Conservation (phyloP, 2,113 vertebrate genomes). For the Onychorhynchus coronatus region DNA sequence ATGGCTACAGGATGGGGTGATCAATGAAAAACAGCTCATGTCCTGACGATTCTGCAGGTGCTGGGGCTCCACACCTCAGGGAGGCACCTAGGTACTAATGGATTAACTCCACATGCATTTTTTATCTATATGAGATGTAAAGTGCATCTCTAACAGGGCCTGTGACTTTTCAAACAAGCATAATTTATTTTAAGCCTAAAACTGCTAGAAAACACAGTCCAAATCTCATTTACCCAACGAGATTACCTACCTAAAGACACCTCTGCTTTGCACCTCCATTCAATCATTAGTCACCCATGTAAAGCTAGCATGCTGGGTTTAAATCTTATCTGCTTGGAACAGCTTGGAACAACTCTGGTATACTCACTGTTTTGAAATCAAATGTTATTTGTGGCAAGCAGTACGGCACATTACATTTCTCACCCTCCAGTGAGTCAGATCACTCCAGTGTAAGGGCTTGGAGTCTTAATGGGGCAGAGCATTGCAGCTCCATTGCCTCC, state of each 20-base stretch:
- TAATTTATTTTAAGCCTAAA: background rate
- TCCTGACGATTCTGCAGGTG: background rate
- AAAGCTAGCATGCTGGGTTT: background rate
- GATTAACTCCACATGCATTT: background rate
- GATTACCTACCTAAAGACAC: background rate
- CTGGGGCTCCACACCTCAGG: background rate
- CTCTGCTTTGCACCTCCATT: background rate
- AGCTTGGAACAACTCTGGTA: constrained; percentile 7
- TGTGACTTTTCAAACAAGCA: background rate
- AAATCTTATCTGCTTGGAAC: constrained; percentile 12
- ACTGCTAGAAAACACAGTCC: background rate
- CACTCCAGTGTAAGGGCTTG: background rate
- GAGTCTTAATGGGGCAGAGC: background rate
- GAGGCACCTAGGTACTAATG: background rate
- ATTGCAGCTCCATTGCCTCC: background rate
- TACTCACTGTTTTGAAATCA: background rate
- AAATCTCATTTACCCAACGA: background rate
- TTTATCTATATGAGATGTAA: background rate
- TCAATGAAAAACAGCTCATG: background rate
- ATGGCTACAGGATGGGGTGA: background rate
- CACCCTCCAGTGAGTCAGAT: background rate
- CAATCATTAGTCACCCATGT: background rate
- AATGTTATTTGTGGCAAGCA: background rate
- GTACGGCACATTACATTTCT: background rate
- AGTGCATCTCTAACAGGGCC: background rate